These are phyloP conservation scores for Notiomystis cincta DNA, from an alignment of 2,113 vertebrate species.

Conservation along the genomic window DNA sequence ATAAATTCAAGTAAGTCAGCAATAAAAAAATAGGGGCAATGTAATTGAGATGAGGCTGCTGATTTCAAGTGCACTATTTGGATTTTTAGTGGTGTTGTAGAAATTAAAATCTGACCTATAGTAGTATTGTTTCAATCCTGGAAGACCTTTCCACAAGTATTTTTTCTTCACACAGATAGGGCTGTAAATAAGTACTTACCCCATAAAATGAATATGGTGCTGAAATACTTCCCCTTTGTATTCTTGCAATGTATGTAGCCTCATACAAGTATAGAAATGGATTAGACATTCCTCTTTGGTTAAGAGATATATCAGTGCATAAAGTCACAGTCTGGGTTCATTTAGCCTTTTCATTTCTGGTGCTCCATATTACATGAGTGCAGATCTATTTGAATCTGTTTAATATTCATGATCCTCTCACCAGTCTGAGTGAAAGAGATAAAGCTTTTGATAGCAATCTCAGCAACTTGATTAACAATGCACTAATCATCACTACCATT, in stretches of 20 bases:
- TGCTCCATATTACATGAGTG: slow-evolving; percentile 80
- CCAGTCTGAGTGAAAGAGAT: slow-evolving; percentile 79
- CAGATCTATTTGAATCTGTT: slow-evolving; percentile 81
- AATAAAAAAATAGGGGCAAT: not conserved
- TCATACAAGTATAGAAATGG: slow-evolving; percentile 59
- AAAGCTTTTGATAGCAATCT: slow-evolving; percentile 85
- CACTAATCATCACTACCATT: slow-evolving; percentile 85
- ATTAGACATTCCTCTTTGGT: slow-evolving; percentile 74
- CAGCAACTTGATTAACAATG: slow-evolving; percentile 87
- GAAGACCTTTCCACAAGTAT: not conserved
- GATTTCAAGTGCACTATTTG: not conserved
- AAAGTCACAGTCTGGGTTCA: slow-evolving; percentile 77
- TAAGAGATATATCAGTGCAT: slow-evolving; percentile 75
- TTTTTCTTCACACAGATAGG: not conserved
- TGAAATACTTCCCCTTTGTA: slow-evolving; percentile 10
- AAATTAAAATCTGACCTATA: slow-evolving; percentile 22
- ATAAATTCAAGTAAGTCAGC: not conserved
- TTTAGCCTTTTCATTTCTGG: slow-evolving; percentile 81
- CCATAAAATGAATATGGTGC: not conserved
- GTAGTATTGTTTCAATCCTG: not conserved
- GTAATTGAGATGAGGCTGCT: not conserved
- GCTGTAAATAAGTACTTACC: slow-evolving; percentile 46
- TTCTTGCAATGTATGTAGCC: slow-evolving; percentile 35
- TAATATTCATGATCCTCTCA: slow-evolving; percentile 86
- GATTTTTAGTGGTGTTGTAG: not conserved